Evolutionary conservation across 2,888 invertebrate species (phyloP).

Genomic region (Acleris emargana): DNA sequence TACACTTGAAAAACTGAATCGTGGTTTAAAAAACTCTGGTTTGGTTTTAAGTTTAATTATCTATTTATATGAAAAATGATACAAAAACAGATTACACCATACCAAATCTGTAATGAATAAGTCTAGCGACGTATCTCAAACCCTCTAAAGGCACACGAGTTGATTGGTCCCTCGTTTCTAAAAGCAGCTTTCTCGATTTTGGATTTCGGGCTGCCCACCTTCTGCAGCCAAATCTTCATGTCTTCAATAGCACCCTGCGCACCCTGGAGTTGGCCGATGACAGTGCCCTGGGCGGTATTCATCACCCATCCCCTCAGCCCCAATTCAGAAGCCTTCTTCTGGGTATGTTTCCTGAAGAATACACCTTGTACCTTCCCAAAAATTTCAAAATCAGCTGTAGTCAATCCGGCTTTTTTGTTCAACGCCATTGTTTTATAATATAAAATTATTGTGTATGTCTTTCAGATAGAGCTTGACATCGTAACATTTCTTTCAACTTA

Average conservation of each 20-base stretch:
- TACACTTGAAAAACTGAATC: too few species aligned
- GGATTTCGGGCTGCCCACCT: conserved; percentile 87
- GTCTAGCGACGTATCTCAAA: conserved; percentile 74
- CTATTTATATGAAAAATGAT: background rate
- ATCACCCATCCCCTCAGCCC: conserved; percentile 89
- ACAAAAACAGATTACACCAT: too few species aligned
- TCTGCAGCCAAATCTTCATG: conserved; percentile 85
- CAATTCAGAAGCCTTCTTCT: conserved; percentile 84
- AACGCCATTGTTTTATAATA: conserved; percentile 46
- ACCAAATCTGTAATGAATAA: too few species aligned
- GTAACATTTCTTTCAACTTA: conserved; percentile 36
- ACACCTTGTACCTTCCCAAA: conserved; percentile 86
- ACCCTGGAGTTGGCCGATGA: conserved; percentile 87
- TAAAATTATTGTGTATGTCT: conserved; percentile 13
- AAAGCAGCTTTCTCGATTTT: conserved; percentile 87
- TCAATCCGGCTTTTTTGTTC: conserved; percentile 51
- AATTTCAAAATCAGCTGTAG: conserved; percentile 81
- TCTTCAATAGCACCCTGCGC: conserved; percentile 78
- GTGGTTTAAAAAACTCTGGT: too few species aligned
- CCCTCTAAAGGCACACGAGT: conserved; percentile 64
- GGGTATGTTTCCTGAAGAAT: conserved; percentile 85
- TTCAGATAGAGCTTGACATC: conserved; percentile 36
- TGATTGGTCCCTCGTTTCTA: conserved; percentile 83
- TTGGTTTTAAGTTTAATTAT: conserved; percentile 1
- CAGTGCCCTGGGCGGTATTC: conserved; percentile 88